phyloP scores from a whole-genome alignment of 2,888 invertebrate species.

The Chironomus tentans region DNA sequence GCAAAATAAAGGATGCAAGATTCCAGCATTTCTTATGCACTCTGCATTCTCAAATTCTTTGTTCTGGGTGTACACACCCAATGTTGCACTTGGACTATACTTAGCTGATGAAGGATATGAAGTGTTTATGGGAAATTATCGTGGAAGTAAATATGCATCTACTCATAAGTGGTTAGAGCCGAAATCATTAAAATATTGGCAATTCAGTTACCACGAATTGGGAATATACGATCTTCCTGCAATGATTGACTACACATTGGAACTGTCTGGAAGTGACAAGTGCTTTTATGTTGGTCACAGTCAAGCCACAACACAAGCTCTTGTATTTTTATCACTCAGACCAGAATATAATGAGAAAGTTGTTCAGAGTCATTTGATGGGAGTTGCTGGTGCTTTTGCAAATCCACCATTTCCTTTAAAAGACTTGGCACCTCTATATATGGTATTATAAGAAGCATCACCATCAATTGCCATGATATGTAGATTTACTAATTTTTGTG shows the following conservation, averaged over 20 bases:
- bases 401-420: not conserved
- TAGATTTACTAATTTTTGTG: no score
- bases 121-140: not conserved
- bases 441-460: not conserved
- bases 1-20: slow-evolving; percentile 31
- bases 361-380: slow-evolving; percentile 8
- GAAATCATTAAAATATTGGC: not conserved
- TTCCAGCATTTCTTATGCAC: slow-evolving; percentile 11
- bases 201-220: slow-evolving; percentile 7
- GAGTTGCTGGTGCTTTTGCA: not conserved
- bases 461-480: not conserved
- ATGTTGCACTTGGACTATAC: slow-evolving; percentile 29
- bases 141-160: not conserved
- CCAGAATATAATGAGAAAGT: slow-evolving; percentile 47
- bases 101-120: not conserved
- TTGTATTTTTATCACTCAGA: slow-evolving; percentile 53
- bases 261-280: slow-evolving; percentile 37
- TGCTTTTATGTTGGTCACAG: slow-evolving; percentile 48
- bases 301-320: slow-evolving; percentile 61
- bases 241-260: slow-evolving; percentile 31
- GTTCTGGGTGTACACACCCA: not conserved
- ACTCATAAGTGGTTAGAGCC: not conserved
- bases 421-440: not conserved
- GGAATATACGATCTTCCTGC: not conserved
- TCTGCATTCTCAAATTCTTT: not conserved